phyloP scores from a whole-genome alignment of 92 coral and sea anemone genomes.

The Phenganax marumi region DNA sequence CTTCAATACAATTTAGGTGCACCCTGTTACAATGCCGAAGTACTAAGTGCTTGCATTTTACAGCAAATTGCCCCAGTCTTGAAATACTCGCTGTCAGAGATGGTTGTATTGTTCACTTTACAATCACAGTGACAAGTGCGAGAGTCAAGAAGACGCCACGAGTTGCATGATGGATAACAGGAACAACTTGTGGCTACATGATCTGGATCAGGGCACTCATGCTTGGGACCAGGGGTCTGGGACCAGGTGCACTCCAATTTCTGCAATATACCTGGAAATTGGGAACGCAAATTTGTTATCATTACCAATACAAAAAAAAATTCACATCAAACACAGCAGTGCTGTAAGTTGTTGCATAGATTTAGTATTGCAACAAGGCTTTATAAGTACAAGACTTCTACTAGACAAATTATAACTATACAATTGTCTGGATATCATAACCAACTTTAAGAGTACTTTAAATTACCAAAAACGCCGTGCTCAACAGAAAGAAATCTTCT shows the following conservation, averaged over 20 bases:
- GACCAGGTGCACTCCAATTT: conserved; percentile 26
- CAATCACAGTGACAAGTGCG: conserved; percentile 37
- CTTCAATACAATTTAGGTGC: not conserved
- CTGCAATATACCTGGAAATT: conserved; percentile 21
- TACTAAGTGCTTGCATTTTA: conserved; percentile 12
- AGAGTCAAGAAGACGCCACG: conserved; percentile 32
- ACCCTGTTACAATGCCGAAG: no score
- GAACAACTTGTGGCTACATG: conserved; percentile 40
- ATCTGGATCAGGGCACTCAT: conserved; percentile 22
- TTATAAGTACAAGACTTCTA: no score
- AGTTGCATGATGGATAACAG: conserved; percentile 41
- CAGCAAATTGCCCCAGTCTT: conserved; percentile 43
- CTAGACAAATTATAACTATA: no score
- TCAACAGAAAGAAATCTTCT: conserved; percentile 1
- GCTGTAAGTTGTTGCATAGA: no score
- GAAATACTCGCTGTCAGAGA: conserved; percentile 3
- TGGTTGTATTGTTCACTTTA: conserved; percentile 14
- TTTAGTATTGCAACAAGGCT: no score
- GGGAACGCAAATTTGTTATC: no score
- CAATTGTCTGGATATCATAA: not conserved
- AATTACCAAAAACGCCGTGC: not conserved
- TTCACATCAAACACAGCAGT: no score
- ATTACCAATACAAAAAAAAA: no score
- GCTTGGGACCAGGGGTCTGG: conserved; percentile 18
- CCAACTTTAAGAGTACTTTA: not conserved